phyloP scores from a whole-genome alignment of 2,797 vertebrate species.

The Neosalanx taihuensis region DNA sequence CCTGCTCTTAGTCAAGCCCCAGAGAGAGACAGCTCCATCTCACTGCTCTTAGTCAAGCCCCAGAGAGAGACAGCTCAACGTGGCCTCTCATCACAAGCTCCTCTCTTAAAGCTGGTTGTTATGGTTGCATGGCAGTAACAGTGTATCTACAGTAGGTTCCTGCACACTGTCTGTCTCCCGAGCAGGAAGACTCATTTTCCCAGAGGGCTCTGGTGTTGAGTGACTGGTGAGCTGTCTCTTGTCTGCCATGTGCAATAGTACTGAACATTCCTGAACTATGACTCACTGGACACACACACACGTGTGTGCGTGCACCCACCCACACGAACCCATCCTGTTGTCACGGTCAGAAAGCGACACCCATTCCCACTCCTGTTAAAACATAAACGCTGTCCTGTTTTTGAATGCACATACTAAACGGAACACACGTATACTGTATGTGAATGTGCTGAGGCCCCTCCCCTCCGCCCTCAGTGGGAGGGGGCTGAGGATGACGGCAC shows the following conservation, averaged over 20 bases:
- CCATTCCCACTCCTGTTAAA: too few relatives aligned
- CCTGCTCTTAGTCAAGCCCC: background rate
- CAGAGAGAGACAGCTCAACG: background rate
- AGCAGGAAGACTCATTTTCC: constrained; percentile 21
- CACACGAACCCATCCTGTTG: background rate
- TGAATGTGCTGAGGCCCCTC: too few relatives aligned
- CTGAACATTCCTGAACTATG: constrained; percentile 31
- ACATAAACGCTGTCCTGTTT: too few relatives aligned
- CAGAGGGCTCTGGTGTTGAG: constrained; percentile 19
- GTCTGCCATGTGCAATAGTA: constrained; percentile 13
- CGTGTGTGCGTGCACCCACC: background rate
- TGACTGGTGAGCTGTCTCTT: constrained; percentile 9
- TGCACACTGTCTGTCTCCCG: background rate
- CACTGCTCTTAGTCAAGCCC: background rate
- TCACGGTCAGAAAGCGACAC: background rate
- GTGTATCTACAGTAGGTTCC: background rate
- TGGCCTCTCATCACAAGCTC: too few relatives aligned
- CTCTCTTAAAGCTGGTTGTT: background rate
- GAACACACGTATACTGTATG: too few relatives aligned
- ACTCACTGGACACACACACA: constrained; percentile 17
- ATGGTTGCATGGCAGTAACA: background rate
- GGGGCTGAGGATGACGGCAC: background rate
- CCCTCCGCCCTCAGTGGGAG: too few relatives aligned
- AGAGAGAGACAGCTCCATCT: background rate
- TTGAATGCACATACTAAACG: too few relatives aligned